Evolutionary conservation across 2,888 invertebrate species (phyloP).

Genomic region (Polydrusus tereticollis): DNA sequence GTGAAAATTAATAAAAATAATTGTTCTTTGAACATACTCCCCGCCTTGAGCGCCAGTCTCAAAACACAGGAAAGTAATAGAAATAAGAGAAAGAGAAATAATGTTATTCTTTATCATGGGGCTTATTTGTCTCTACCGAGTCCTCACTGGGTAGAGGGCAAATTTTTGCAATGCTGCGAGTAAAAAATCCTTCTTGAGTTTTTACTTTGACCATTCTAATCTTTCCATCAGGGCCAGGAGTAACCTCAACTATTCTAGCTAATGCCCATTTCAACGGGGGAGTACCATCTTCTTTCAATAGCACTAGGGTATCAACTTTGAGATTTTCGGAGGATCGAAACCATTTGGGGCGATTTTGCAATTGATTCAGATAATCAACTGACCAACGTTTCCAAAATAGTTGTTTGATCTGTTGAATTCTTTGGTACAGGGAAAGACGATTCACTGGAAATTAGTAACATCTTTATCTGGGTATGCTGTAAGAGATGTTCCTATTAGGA

Average conservation of each 20-base stretch:
- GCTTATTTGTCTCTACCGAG: not conserved
- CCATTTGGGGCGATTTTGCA: constrained; percentile 43
- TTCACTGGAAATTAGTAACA: constrained; percentile 16
- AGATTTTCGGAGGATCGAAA: constrained; percentile 13
- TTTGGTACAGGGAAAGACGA: constrained; percentile 25
- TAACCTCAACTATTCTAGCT: constrained; percentile 19
- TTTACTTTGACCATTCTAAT: constrained; percentile 21
- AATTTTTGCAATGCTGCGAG: constrained; percentile 16
- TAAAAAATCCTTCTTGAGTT: constrained; percentile 19
- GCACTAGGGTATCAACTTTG: constrained; percentile 1
- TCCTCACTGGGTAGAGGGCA: constrained; percentile 9
- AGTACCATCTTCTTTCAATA: constrained; percentile 31
- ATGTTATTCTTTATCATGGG: not conserved
- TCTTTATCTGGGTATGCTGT: constrained; percentile 33
- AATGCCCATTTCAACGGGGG: constrained; percentile 22
- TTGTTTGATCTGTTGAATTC: constrained; percentile 27
- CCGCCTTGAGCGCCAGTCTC: constrained; percentile 1
- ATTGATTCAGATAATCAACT: constrained; percentile 27
- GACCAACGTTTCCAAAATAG: constrained; percentile 39
- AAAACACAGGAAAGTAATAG: not conserved
- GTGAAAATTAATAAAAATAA: too few relatives aligned
- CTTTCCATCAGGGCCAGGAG: constrained; percentile 20
- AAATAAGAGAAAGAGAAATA: not conserved
- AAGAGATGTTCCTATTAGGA: constrained; percentile 16
- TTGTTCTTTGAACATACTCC: constrained; percentile 4